Conservation (phyloP, 2,113 vertebrate species). For the Merops nubicus region DNA sequence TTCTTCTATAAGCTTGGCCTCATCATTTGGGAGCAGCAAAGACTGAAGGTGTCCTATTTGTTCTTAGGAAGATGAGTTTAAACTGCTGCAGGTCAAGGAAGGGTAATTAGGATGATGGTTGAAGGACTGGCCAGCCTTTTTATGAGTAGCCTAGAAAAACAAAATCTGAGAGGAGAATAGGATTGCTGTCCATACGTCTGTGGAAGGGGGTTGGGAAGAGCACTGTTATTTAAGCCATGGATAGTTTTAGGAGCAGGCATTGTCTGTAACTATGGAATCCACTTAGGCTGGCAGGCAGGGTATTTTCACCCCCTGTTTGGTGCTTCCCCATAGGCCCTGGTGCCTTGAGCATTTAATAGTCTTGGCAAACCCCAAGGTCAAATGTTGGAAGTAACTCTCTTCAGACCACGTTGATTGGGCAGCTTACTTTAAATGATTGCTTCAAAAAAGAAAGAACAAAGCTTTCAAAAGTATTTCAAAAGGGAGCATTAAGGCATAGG, state of each 20-base stretch:
- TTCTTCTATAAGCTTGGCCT: background rate
- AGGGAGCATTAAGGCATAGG: background rate
- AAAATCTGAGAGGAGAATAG: background rate
- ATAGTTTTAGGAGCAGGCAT: background rate
- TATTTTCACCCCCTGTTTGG: background rate
- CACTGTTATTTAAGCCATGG: background rate
- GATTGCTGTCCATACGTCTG: rapidly evolving
- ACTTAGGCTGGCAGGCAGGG: background rate
- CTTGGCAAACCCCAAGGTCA: background rate
- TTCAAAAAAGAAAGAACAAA: background rate
- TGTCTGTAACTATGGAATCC: background rate
- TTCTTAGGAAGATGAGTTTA: constrained; percentile 8
- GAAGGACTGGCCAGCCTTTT: background rate
- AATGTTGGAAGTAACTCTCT: background rate
- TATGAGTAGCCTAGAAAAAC: background rate
- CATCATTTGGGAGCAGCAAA: background rate
- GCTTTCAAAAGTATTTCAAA: background rate
- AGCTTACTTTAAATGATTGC: background rate
- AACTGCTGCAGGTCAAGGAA: background rate
- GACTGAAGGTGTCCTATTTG: background rate
- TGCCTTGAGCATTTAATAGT: background rate
- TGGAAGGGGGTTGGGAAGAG: too few relatives aligned
- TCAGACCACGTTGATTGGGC: background rate
- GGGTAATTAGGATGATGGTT: background rate
- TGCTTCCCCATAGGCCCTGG: rapidly evolving